phyloP scores from a whole-genome alignment of 2,888 invertebrate species.

The Diadegma fenestrale region DNA sequence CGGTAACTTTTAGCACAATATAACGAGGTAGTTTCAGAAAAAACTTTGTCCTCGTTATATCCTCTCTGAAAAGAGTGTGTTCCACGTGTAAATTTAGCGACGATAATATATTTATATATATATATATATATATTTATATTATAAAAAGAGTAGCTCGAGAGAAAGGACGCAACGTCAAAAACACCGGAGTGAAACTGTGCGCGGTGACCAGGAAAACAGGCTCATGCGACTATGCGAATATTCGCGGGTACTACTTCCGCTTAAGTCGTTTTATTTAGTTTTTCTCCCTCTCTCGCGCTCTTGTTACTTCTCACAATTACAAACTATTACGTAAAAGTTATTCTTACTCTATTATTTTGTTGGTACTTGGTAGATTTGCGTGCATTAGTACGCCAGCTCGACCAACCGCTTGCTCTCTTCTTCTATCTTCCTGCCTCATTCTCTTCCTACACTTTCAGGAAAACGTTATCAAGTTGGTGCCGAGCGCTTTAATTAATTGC shows the following conservation, averaged over 20 bases:
- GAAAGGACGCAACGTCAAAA: constrained; percentile 45
- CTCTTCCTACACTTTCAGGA: constrained; percentile 21
- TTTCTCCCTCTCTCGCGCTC: not conserved
- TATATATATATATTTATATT: not conserved
- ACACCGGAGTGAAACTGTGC: constrained; percentile 37
- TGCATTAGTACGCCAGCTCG: constrained; percentile 57
- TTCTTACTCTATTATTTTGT: constrained; percentile 63
- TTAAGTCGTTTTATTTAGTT: constrained; percentile 1
- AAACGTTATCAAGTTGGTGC: constrained; percentile 65
- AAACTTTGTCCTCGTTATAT: constrained; percentile 39
- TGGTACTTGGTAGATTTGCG: constrained; percentile 55
- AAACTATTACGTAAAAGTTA: constrained; percentile 59
- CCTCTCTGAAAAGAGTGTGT: constrained; percentile 8
- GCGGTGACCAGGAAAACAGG: constrained; percentile 42
- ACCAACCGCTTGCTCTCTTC: constrained; percentile 31
- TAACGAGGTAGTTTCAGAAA: constrained; percentile 52
- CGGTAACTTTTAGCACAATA: constrained; percentile 14
- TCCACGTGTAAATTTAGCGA: constrained; percentile 14
- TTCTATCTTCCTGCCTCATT: constrained; percentile 2
- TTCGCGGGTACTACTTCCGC: constrained; percentile 17
- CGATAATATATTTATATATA: not conserved
- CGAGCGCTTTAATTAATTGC: constrained; percentile 61
- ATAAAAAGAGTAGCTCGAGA: constrained; percentile 9
- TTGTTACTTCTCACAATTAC: constrained; percentile 14
- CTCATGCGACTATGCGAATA: constrained; percentile 43